Base-by-base conservation (phyloP, 2,113 vertebrate genomes). In the Etheostoma spectabile region DNA sequence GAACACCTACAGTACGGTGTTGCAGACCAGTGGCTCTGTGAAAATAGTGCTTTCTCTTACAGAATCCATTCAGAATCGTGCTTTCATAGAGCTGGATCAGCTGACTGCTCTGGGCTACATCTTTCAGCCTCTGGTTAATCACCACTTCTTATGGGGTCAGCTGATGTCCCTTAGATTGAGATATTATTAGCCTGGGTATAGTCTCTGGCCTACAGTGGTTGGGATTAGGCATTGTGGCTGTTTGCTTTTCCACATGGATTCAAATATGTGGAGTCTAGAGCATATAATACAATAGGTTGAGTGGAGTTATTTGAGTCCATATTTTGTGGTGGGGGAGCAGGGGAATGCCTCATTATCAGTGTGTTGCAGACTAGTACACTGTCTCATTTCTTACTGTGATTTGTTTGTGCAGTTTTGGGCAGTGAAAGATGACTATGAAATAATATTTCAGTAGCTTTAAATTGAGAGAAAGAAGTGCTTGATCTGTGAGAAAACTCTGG, bases 61-160 rank as follows among this genome's bases (percentile, higher is more conserved):
- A 33, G 13, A 55, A 59, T 55, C 2, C 42, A 21, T 72, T 51
- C n/a, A 21, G 52, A 65, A 27, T 2, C 0, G 16, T 46, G 22
- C 52, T 45, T 52, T 62, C 38, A 61, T 62, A 21, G 30, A 3
- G 6, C 7, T 12, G 60, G n/a, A 19, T 66, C 38, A 76, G 45
- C 65, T 65, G 49, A 21, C 22, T 72, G 42, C 42, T 45, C 19
- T 12, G 46, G 12, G 38, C 24, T n/a, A 4, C 6, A 53, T 63
- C 22, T 38, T 66, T 62, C 11, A 5, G 61, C 42, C 56, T 72
- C 42, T 56, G 57, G 55, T 66, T 8, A 79, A 55, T 87, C 15
- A 46, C 2, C 38, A 8, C 51, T 11, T 24, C n/a, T 73, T n/a
- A 30, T 48, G 1, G 24, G 18, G 1, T 59, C 30, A 33, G 45